Percentiles rank a stretch among this genome's conserved stretches.
Conservation (phyloP, 2,797 vertebrate species). For the Pangasius djambal region DNA sequence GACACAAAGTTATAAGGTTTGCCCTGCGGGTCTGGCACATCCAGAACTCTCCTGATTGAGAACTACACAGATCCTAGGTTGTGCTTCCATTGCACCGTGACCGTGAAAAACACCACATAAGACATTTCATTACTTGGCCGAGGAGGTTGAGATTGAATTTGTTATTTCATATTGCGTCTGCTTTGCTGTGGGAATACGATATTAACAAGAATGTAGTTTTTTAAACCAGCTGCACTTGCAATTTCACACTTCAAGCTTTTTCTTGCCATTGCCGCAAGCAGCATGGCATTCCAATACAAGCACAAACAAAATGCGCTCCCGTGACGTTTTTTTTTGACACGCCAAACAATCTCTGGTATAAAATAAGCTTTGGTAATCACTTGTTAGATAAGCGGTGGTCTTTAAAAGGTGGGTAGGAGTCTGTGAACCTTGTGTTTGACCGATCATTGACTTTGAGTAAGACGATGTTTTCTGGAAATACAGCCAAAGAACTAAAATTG, state of each 20-base stretch:
- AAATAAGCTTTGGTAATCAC: not conserved
- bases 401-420: slow-evolving; percentile 2
- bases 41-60: not conserved
- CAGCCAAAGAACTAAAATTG: not conserved
- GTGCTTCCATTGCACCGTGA: not conserved
- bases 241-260: slow-evolving; percentile 15
- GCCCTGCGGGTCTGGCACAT: slow-evolving; percentile 9
- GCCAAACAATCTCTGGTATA: not conserved
- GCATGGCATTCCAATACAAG: not conserved
- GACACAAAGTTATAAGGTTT: not conserved
- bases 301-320: not conserved
- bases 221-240: slow-evolving; percentile 21
- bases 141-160: slow-evolving; percentile 1
- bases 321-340: not conserved
- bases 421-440: not conserved
- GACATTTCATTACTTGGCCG: not conserved
- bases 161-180: slow-evolving; percentile 22
- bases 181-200: slow-evolving; percentile 6
- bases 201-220: not conserved
- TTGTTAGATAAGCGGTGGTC: not conserved
- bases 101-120: slow-evolving; percentile 3
- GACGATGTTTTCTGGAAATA: not conserved
- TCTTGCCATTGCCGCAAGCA: not conserved
- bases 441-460: not conserved
- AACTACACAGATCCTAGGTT: not conserved